These are phyloP conservation scores for Stomorhina lunata DNA, from an alignment of 2,888 invertebrate species.

Conservation along the genomic window DNA sequence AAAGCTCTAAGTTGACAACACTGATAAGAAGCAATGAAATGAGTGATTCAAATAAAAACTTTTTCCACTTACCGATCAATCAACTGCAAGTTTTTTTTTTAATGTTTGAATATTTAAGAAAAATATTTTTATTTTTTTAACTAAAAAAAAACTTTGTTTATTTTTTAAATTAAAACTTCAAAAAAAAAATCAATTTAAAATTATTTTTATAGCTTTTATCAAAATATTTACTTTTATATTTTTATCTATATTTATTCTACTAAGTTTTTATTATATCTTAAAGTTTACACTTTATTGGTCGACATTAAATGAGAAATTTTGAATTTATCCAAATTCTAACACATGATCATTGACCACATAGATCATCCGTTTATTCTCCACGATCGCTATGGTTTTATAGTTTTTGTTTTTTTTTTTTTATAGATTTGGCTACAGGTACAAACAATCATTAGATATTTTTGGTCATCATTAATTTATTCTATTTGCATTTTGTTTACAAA, in stretches of 20 bases:
- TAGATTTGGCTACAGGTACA: no score
- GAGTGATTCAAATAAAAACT: neutral
- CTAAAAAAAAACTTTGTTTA: neutral
- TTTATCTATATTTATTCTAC: neutral
- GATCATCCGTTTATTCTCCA: neutral
- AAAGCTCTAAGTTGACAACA: no score
- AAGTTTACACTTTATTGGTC: neutral
- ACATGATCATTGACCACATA: neutral
- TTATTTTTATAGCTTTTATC: slow-evolving; percentile 8
- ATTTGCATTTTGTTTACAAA: neutral
- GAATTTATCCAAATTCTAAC: neutral
- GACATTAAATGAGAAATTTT: neutral
- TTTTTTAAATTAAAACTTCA: no score
- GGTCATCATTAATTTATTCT: neutral
- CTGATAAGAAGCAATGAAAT: no score
- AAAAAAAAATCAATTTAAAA: no score
- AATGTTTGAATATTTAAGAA: neutral
- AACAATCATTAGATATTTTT: no score
- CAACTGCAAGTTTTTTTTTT: slow-evolving; percentile 6
- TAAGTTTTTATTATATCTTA: neutral
- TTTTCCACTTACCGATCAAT: slow-evolving; percentile 39
- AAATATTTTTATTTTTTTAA: neutral
- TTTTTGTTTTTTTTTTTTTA: neutral
- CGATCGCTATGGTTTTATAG: neutral
- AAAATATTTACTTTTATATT: neutral